These are phyloP conservation scores for Psephotus haematonotus DNA, from an alignment of 2,113 vertebrate species.

Conservation along the genomic window DNA sequence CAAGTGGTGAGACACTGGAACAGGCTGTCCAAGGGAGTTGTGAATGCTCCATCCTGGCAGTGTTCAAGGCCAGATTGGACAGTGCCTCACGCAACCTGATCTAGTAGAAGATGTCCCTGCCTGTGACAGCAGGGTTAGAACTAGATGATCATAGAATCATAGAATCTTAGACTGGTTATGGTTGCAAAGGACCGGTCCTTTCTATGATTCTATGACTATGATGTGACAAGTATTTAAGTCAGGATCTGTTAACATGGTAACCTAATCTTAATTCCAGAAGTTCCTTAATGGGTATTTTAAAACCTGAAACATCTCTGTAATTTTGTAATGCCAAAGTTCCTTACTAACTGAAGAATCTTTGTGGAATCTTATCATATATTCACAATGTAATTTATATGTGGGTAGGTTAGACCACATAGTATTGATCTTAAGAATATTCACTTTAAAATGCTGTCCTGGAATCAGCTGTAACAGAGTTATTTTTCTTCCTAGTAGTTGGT, in stretches of 20 bases:
- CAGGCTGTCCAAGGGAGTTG: neutral
- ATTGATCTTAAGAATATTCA: neutral
- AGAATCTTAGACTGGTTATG: no score
- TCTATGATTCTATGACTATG: neutral
- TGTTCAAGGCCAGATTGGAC: neutral
- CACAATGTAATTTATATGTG: neutral
- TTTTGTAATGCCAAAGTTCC: neutral
- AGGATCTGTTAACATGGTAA: neutral
- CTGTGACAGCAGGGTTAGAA: neutral
- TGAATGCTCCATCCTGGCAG: neutral
- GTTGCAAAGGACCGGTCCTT: neutral
- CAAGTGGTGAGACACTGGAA: neutral
- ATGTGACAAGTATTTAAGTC: rapidly evolving
- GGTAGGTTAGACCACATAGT: neutral
- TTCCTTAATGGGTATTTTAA: neutral
- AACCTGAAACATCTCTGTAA: neutral
- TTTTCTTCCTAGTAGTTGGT: neutral
- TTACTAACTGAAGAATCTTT: neutral
- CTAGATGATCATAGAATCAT: neutral
- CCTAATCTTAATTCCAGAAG: neutral
- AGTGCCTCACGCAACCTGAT: neutral
- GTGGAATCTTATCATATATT: neutral
- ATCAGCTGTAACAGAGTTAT: neutral
- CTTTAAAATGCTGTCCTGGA: neutral
- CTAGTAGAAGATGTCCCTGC: neutral